These are phyloP conservation scores for Etheostoma nigrum DNA, from an alignment of 2,797 vertebrate genomes.

Conservation along the genomic window DNA sequence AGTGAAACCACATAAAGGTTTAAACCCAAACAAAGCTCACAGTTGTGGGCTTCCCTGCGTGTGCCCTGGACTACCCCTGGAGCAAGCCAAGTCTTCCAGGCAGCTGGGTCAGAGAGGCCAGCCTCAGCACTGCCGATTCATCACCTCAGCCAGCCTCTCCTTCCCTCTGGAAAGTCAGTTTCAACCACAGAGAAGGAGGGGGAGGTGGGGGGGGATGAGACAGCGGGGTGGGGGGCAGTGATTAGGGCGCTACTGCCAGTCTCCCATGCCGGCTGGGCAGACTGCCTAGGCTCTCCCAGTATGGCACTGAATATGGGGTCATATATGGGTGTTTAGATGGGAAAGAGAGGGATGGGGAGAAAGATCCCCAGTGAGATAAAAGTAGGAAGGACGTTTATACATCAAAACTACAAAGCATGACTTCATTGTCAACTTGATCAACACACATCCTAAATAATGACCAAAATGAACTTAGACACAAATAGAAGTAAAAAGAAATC, in stretches of 20 bases:
- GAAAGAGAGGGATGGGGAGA: constrained; percentile 5
- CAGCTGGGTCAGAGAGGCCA: constrained; percentile 70
- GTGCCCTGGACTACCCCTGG: constrained; percentile 61
- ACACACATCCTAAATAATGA: background rate
- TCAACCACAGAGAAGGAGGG: constrained; percentile 63
- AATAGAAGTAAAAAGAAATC: background rate
- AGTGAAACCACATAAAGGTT: constrained; percentile 63
- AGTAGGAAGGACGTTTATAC: constrained; percentile 41
- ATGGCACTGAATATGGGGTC: constrained; percentile 49
- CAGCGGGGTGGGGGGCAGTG: constrained; percentile 40
- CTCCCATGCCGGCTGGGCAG: constrained; percentile 53
- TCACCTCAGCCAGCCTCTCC: constrained; percentile 79
- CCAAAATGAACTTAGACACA: background rate
- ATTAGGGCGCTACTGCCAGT: constrained; percentile 58
- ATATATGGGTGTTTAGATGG: constrained; percentile 54
- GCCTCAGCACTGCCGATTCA: constrained; percentile 82
- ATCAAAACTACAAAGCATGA: constrained; percentile 19
- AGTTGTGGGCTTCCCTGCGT: constrained; percentile 48
- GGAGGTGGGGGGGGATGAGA: constrained; percentile 50
- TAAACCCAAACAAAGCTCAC: constrained; percentile 45
- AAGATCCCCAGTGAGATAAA: constrained; percentile 30
- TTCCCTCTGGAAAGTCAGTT: constrained; percentile 75
- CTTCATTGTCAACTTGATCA: background rate
- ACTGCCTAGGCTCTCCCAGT: constrained; percentile 33
- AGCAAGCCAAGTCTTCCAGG: constrained; percentile 68